Conservation (phyloP, 2,888 invertebrate species). For the Nudaria mundana region DNA sequence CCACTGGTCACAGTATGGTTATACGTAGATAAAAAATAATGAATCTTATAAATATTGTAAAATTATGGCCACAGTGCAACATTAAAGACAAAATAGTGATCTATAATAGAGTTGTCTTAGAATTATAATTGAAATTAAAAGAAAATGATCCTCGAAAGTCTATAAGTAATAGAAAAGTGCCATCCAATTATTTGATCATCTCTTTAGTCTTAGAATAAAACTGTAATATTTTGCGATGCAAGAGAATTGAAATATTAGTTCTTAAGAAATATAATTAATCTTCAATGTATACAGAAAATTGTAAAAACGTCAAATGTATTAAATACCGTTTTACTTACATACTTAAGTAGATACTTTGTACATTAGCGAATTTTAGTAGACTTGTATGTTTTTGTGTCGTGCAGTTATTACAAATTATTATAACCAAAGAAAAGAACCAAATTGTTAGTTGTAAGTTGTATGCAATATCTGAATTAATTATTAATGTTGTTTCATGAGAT, state of each 20-base stretch:
- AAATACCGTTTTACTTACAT: slow-evolving; percentile 25
- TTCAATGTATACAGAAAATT: slow-evolving; percentile 51
- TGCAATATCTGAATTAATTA: slow-evolving; percentile 25
- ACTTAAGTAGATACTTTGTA: neutral
- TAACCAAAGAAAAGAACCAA: slow-evolving; percentile 68
- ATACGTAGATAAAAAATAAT: no score
- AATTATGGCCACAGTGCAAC: slow-evolving; percentile 49
- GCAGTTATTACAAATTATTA: slow-evolving; percentile 29
- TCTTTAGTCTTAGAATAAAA: slow-evolving; percentile 61
- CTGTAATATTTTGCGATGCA: slow-evolving; percentile 76
- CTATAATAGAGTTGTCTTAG: slow-evolving; percentile 51
- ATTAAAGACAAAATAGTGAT: slow-evolving; percentile 74
- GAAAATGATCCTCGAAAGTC: no score
- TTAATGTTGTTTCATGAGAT: slow-evolving; percentile 15
- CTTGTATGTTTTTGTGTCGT: slow-evolving; percentile 35
- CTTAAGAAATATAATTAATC: slow-evolving; percentile 54
- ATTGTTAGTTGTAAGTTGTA: slow-evolving; percentile 47
- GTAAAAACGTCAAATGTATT: slow-evolving; percentile 28
- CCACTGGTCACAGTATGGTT: no score
- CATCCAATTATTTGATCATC: slow-evolving; percentile 67
- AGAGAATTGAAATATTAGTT: slow-evolving; percentile 77
- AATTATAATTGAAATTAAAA: slow-evolving; percentile 47
- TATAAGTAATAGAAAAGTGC: no score
- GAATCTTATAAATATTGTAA: slow-evolving; percentile 38
- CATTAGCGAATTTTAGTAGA: slow-evolving; percentile 20